A percentile compares a stretch with the other conserved stretches of the same genome.
Conservation (phyloP, 1,140 invertebrate genomes). For the Meloidogyne hapla region DNA sequence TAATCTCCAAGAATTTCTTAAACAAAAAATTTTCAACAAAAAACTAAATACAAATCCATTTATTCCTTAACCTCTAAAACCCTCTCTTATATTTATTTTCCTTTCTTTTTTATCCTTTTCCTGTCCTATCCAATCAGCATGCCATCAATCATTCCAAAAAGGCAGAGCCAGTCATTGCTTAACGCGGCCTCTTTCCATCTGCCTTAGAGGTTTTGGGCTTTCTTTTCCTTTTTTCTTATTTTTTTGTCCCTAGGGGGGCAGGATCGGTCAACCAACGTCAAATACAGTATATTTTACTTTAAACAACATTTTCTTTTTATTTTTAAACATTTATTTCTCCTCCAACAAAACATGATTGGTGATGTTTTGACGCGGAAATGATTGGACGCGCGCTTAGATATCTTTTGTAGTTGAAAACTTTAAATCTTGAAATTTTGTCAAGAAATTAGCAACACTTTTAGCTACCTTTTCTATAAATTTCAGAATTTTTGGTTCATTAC, state of each 20-base stretch:
- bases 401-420: neutral
- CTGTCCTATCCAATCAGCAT: slow-evolving; percentile 1
- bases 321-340: neutral
- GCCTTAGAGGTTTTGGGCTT: neutral
- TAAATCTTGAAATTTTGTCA: neutral
- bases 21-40: too few relatives aligned
- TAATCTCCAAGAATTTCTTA: too few relatives aligned
- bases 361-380: neutral
- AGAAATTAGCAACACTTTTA: neutral
- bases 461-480: neutral
- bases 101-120: neutral
- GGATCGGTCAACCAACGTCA: neutral
- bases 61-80: neutral
- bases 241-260: neutral
- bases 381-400: neutral
- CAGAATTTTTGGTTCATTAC: neutral
- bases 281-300: neutral
- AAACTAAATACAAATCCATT: too few relatives aligned
- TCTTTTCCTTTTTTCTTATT: neutral
- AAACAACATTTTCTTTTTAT: too few relatives aligned
- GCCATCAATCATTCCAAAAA: neutral
- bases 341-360: neutral
- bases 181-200: neutral
- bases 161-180: neutral
- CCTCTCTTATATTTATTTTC: neutral